Conservation (phyloP, 2,797 vertebrate genomes). For the Alcedo quadribrachys region DNA sequence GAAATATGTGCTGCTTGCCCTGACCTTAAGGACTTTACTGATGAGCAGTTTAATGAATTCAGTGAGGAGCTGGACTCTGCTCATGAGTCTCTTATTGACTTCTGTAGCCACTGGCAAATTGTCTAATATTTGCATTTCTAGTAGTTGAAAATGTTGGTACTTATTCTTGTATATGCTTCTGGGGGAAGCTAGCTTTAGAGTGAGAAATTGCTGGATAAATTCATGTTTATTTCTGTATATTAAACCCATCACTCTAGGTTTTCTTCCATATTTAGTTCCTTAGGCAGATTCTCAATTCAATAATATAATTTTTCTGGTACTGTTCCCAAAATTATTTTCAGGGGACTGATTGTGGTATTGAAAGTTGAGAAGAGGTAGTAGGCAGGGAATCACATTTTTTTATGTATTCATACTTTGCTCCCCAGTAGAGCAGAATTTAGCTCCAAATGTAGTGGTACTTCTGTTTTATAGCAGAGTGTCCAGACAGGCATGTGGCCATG, state of each 20-base stretch:
- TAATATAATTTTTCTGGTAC: background rate
- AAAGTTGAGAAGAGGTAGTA: background rate
- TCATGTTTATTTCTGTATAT: constrained; percentile 27
- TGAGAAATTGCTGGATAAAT: constrained; percentile 26
- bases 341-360: background rate
- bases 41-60: constrained; percentile 1
- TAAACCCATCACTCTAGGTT: constrained; percentile 26
- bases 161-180: constrained; percentile 6
- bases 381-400: background rate
- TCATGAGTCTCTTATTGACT: constrained; percentile 1
- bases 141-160: constrained; percentile 29
- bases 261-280: background rate
- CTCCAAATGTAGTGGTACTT: background rate
- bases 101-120: constrained; percentile 13
- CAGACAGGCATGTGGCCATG: background rate
- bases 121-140: constrained; percentile 12
- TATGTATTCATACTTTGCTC: background rate
- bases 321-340: background rate
- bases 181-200: background rate
- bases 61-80: background rate
- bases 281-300: background rate
- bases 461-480: background rate
- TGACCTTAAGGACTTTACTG: background rate
- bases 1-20: background rate
- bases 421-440: background rate